A percentile compares a stretch with the other conserved stretches of the same genome.
phyloP scores from a whole-genome alignment of 2,888 invertebrate species.

The Liodrosophila aerea region DNA sequence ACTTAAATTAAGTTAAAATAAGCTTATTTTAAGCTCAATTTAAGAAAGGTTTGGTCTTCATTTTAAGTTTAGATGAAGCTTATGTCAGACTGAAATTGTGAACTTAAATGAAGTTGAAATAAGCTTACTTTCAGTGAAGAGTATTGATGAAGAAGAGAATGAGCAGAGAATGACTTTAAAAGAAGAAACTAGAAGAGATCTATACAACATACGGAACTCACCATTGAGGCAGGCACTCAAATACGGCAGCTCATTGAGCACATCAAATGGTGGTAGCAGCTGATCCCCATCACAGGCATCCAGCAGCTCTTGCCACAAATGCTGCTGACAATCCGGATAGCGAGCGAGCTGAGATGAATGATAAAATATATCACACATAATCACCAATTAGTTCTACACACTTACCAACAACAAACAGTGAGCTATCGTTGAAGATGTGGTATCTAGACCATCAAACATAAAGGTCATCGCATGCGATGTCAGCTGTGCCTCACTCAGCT shows the following conservation, averaged over 20 bases:
- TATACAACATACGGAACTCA: constrained; percentile 23
- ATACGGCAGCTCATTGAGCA: constrained; percentile 76
- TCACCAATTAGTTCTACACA: too few species aligned
- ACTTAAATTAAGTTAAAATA: too few species aligned
- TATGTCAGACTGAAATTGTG: too few species aligned
- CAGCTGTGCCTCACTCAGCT: constrained; percentile 65
- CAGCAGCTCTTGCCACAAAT: constrained; percentile 68
- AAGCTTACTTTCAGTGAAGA: too few species aligned
- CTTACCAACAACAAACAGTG: constrained; percentile 78
- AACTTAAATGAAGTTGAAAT: too few species aligned
- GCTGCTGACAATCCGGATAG: constrained; percentile 68
- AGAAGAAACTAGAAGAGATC: too few species aligned
- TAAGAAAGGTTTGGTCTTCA: too few species aligned
- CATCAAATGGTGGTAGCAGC: constrained; percentile 73
- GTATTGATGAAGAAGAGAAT: too few species aligned
- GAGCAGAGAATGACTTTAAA: too few species aligned
- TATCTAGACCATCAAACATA: constrained; percentile 81
- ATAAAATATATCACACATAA: not conserved
- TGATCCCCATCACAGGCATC: constrained; percentile 23
- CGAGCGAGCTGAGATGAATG: constrained; percentile 67
- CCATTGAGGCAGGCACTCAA: constrained; percentile 80
- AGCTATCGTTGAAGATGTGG: constrained; percentile 77
- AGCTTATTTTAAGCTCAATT: too few species aligned
- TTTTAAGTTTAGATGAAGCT: too few species aligned
- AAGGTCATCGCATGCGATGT: constrained; percentile 80